These are phyloP conservation scores for Dexiosoma caninum DNA, from an alignment of 2,888 invertebrate species.

Conservation along the genomic window DNA sequence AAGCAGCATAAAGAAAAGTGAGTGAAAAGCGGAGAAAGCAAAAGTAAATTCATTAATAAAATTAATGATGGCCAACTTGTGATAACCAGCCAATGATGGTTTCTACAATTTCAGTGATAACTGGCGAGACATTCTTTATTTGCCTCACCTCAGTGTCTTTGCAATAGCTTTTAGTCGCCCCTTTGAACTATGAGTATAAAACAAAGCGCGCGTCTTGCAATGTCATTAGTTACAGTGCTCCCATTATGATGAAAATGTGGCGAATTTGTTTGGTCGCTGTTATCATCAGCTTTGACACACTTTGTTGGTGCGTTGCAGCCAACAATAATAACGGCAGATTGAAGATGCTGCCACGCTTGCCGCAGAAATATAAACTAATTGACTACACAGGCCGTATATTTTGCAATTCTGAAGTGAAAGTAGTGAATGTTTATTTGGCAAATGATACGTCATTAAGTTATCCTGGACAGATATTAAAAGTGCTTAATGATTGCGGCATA, in stretches of 20 bases:
- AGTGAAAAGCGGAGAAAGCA: not conserved
- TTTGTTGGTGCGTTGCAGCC: not conserved
- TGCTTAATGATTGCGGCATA: constrained; percentile 71
- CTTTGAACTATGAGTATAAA: constrained; percentile 37
- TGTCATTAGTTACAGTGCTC: constrained; percentile 46
- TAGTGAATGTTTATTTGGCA: constrained; percentile 73
- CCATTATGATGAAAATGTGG: constrained; percentile 33
- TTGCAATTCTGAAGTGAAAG: constrained; percentile 70
- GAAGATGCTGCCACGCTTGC: not conserved
- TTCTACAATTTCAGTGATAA: constrained; percentile 48
- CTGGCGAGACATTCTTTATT: constrained; percentile 29
- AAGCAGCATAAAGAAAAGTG: constrained; percentile 6
- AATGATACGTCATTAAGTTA: constrained; percentile 69
- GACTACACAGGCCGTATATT: constrained; percentile 68
- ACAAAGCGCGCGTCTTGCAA: not conserved
- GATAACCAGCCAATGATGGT: constrained; percentile 28
- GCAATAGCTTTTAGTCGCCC: not conserved
- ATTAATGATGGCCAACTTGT: constrained; percentile 46
- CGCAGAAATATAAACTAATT: constrained; percentile 61
- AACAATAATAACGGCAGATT: not conserved
- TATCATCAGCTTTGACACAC: constrained; percentile 21
- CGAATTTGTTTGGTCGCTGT: constrained; percentile 14
- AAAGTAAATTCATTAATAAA: constrained; percentile 56
- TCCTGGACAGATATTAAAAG: constrained; percentile 68
- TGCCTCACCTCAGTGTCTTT: not conserved